A percentile compares a stretch with the other conserved stretches of the same genome.
Evolutionary conservation across 1,140 invertebrate genomes (phyloP).

Genomic region (Drosophila malerkotliana): DNA sequence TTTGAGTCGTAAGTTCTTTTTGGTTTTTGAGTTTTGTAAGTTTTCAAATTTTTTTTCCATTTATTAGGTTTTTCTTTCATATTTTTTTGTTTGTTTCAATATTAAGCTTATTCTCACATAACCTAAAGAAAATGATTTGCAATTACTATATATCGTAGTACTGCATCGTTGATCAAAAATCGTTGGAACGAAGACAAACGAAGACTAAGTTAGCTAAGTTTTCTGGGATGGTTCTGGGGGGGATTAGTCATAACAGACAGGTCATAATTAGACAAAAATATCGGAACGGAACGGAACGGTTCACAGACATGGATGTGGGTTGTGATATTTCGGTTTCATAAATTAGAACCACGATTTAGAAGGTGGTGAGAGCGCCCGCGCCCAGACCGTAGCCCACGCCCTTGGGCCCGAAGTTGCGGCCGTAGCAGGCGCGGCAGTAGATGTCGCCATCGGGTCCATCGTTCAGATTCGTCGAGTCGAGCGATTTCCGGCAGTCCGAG

Average conservation of each 20-base stretch:
- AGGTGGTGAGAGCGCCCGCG: slow-evolving; percentile 93
- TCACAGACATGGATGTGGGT: slow-evolving; percentile 34
- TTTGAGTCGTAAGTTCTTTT: slow-evolving; percentile 55
- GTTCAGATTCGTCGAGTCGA: slow-evolving; percentile 96
- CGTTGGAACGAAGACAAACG: slow-evolving; percentile 74
- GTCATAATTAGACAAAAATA: slow-evolving; percentile 41
- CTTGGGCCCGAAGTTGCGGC: slow-evolving; percentile 95
- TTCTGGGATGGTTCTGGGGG: slow-evolving; percentile 26
- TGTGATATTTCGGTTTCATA: slow-evolving; percentile 15
- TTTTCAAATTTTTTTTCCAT: slow-evolving; percentile 33
- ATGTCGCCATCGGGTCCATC: slow-evolving; percentile 97
- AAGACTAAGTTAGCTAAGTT: slow-evolving; percentile 76
- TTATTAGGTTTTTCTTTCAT: slow-evolving; percentile 32
- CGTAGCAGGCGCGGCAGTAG: slow-evolving; percentile 97
- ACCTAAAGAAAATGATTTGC: slow-evolving; percentile 68
- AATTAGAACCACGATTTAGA: slow-evolving; percentile 84
- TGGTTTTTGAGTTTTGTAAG: slow-evolving; percentile 32
- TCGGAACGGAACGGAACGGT: slow-evolving; percentile 63
- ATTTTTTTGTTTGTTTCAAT: slow-evolving; percentile 26
- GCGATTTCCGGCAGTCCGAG: slow-evolving; percentile 94
- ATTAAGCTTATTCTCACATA: slow-evolving; percentile 79
- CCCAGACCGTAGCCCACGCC: slow-evolving; percentile 96
- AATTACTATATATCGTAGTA: slow-evolving; percentile 13
- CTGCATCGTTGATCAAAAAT: slow-evolving; percentile 76
- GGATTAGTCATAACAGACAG: slow-evolving; percentile 51